Conservation (phyloP, 1,140 invertebrate species). For the Tetramorium parvispinum region DNA sequence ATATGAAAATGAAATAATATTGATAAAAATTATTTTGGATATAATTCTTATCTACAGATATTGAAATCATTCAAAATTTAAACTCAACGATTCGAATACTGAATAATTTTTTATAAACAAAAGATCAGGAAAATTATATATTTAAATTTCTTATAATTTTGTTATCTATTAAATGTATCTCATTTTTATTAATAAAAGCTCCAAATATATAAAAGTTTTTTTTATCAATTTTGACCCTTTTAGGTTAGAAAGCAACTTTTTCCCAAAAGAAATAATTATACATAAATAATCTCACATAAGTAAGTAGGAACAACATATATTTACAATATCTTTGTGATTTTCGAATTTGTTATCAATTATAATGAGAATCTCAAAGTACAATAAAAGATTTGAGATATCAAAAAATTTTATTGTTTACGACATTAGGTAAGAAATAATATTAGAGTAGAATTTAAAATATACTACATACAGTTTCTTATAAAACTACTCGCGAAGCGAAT, state of each 20-base stretch:
- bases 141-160: background rate
- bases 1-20: background rate
- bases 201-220: no score
- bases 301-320: background rate
- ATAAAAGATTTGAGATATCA: background rate
- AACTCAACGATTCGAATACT: background rate
- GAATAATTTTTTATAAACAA: background rate
- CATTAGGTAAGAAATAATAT: background rate
- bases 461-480: background rate
- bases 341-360: background rate
- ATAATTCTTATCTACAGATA: background rate
- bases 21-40: background rate
- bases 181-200: no score
- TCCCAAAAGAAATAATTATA: background rate
- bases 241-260: conserved; percentile 3
- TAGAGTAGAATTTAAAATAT: background rate
- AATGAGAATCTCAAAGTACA: background rate
- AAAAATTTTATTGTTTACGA: background rate
- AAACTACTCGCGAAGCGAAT: background rate
- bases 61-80: background rate
- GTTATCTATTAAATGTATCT: background rate
- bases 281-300: background rate
- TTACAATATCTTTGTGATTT: background rate
- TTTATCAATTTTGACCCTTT: background rate
- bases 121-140: background rate